Evolutionary conservation across 2,113 vertebrate genomes (phyloP).

Genomic region (Trichechus manatus): DNA sequence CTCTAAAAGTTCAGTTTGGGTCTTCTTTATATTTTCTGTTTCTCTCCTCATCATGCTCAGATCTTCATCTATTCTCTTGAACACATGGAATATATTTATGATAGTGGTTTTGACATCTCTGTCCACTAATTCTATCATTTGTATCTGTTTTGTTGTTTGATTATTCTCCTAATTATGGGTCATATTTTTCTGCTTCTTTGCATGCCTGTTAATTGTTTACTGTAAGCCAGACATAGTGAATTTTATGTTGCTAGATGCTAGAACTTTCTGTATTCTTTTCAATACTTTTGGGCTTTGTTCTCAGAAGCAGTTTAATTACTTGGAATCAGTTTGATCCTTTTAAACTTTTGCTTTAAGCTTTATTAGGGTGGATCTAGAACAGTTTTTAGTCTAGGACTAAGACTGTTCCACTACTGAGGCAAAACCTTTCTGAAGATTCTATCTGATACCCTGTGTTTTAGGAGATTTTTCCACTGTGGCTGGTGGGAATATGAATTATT

Average conservation of each 20-base stretch:
- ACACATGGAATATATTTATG: background rate
- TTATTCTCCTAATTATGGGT: constrained; percentile 27
- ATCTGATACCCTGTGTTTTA: background rate
- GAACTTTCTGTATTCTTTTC: constrained; percentile 38
- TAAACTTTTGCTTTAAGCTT: constrained; percentile 8
- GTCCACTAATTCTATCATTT: background rate
- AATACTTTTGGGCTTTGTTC: constrained; percentile 45
- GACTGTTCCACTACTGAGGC: background rate
- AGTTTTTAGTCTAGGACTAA: background rate
- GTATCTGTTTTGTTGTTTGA: constrained; percentile 8
- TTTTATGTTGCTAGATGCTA: constrained; percentile 51
- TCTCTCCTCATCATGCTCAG: background rate
- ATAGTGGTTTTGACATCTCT: constrained; percentile 2
- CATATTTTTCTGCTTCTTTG: constrained; percentile 28
- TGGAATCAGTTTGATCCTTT: constrained; percentile 50
- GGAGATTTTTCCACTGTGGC: background rate
- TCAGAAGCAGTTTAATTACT: constrained; percentile 24
- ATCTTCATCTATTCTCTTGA: background rate
- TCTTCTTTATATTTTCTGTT: background rate
- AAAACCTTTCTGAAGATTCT: background rate
- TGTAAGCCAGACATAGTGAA: background rate
- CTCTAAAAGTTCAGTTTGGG: background rate
- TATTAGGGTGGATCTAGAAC: background rate
- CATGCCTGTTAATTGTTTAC: constrained; percentile 20
- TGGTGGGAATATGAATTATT: background rate